These are phyloP conservation scores for Helicoverpa armigera DNA, from an alignment of 1,140 invertebrate species.

Conservation along the genomic window DNA sequence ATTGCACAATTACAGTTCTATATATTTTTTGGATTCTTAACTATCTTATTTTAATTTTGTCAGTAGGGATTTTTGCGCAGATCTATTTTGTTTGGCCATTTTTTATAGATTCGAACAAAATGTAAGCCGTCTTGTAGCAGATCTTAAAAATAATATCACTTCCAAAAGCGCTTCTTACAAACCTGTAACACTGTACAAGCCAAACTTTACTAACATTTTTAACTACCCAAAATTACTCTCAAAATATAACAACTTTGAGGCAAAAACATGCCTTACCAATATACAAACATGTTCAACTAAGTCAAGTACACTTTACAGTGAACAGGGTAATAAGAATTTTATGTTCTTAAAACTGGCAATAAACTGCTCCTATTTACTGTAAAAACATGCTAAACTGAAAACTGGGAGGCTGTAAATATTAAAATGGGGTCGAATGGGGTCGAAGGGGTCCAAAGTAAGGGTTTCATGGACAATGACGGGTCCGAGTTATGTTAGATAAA, in stretches of 20 bases:
- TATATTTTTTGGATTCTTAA: too few species aligned
- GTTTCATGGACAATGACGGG: slow-evolving; percentile 20
- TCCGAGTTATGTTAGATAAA: slow-evolving; percentile 15
- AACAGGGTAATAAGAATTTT: background rate
- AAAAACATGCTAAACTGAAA: slow-evolving; percentile 2
- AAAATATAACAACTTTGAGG: background rate
- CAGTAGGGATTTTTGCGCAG: too few species aligned
- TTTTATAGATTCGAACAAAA: too few species aligned
- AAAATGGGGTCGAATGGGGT: background rate
- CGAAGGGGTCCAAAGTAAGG: background rate
- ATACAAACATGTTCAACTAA: too few species aligned
- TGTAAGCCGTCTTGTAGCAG: too few species aligned
- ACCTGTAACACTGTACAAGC: background rate
- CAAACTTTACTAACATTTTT: background rate
- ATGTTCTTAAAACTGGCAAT: background rate
- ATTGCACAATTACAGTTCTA: too few species aligned
- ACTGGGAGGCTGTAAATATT: slow-evolving; percentile 21
- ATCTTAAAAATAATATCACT: too few species aligned
- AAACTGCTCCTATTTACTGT: background rate
- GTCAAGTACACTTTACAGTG: background rate
- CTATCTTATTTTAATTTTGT: too few species aligned
- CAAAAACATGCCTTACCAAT: too few species aligned
- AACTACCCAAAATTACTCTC: background rate
- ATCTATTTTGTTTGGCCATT: too few species aligned
- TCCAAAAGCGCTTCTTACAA: too few species aligned